Conservation (phyloP, 2,113 vertebrate genomes). For the Prolemur simus region DNA sequence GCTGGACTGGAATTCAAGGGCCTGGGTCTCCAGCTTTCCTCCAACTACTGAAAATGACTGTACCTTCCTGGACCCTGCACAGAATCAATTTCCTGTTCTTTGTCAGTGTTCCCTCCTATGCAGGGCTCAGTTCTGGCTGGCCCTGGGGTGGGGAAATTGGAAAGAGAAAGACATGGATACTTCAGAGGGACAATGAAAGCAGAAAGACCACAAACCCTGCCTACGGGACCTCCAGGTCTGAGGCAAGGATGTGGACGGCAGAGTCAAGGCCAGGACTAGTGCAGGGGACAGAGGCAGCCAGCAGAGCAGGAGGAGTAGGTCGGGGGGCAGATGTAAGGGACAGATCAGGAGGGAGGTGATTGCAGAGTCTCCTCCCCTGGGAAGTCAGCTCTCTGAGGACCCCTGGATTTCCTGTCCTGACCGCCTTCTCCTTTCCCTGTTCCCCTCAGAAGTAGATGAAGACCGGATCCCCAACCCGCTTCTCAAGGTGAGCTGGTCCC, state of each 20-base stretch:
- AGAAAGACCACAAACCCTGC: neutral
- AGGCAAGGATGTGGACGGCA: neutral
- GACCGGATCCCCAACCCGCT: constrained; percentile 91
- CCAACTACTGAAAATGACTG: neutral
- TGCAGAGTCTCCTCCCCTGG: neutral
- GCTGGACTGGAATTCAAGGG: neutral
- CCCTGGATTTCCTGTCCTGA: neutral
- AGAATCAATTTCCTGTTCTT: neutral
- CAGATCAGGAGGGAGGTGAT: neutral
- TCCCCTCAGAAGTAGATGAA: constrained; percentile 91
- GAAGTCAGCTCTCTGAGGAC: neutral
- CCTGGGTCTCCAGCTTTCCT: neutral
- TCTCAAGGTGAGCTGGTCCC: constrained; percentile 88
- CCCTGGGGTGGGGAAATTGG: neutral
- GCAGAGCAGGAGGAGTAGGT: neutral
- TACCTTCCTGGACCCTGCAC: neutral
- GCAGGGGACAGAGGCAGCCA: neutral
- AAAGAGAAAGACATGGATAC: neutral
- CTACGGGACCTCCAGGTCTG: neutral
- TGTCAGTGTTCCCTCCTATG: neutral
- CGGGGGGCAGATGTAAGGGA: neutral
- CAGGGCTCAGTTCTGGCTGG: neutral
- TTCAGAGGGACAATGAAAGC: neutral
- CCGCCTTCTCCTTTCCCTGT: neutral
- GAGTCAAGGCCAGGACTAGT: neutral